Base-by-base conservation (phyloP, 2,797 vertebrate genomes). In the Pseudotriccus pelzelni region DNA sequence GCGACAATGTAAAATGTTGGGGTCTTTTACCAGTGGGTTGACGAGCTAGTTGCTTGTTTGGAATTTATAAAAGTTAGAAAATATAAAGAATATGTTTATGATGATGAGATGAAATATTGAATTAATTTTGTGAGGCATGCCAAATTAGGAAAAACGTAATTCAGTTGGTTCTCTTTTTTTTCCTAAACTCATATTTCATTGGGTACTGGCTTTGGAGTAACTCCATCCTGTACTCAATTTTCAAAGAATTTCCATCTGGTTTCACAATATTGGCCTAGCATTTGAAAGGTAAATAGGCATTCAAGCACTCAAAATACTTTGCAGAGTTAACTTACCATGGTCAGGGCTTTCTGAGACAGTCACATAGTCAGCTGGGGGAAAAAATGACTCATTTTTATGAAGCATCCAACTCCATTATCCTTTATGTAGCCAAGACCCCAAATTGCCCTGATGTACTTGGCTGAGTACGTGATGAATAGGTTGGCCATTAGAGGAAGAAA, bases 371-470 rank as follows among this genome's bases (percentile, higher is more conserved):
- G 5, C 1, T 73, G 32, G 47, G 46, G 94, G 64, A 93, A 94
- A 96, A 93, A 67, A 23, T 91, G 53, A 89, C 78, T 95, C 75
- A 85, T 72, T 80, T 89, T 52, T 55, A 72, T 58, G 50, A 92
- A 91, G 24, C 67, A 79, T 91, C 79, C 94, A 94, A 83, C 67
- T 78, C 79, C 32, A 15, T 90, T 94, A 92, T 91, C 63, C 43
- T 76, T 81, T 39, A 36, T 17, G 37, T 39, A 92, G 73, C 89
- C 91, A 96, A 91, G 89, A 86, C 83, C 85, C 70, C 74, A 94
- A 86, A 93, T 82, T 94, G 82, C 93, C 74, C 94, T 88, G 63
- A 58, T 94, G 49, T 93, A 55, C 66, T 95, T 95, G 92, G 76
- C 92, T 44, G 68, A 74, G 43, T 77, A 68, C 16, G 25, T 89